These are phyloP conservation scores for Acrobasis consociella DNA, from an alignment of 2,888 invertebrate species.

Conservation along the genomic window DNA sequence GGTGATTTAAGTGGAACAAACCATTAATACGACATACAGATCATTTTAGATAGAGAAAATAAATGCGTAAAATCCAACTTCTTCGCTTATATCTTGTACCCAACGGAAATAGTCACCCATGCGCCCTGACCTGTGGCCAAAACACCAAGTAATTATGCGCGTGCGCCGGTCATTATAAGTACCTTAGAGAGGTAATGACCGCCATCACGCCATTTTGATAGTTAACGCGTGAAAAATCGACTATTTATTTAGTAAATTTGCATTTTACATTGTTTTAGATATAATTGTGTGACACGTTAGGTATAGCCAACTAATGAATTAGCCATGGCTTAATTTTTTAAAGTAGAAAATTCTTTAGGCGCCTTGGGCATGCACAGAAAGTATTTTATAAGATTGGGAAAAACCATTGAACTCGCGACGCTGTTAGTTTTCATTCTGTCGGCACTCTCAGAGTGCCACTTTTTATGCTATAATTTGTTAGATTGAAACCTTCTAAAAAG, in stretches of 20 bases:
- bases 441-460: too few relatives aligned
- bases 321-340: too few relatives aligned
- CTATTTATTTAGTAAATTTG: slow-evolving; percentile 1
- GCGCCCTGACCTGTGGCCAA: slow-evolving; percentile 15
- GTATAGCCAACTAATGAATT: not conserved
- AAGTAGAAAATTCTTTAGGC: too few relatives aligned
- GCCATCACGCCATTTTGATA: slow-evolving; percentile 6
- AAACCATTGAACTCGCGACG: too few relatives aligned
- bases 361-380: too few relatives aligned
- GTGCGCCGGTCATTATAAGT: slow-evolving; percentile 16
- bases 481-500: too few relatives aligned
- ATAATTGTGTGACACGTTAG: not conserved
- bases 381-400: too few relatives aligned
- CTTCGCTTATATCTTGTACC: slow-evolving; percentile 7
- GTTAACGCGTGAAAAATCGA: slow-evolving; percentile 11
- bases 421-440: too few relatives aligned
- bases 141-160: slow-evolving; percentile 21
- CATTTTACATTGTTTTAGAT: not conserved
- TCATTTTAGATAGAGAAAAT: too few relatives aligned
- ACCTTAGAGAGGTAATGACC: slow-evolving; percentile 8
- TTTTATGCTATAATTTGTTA: too few relatives aligned
- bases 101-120: slow-evolving; percentile 18
- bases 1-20: too few relatives aligned
- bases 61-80: not conserved
- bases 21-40: too few relatives aligned